Conservation (phyloP, 92 coral and sea anemone species). For the Porites lobata region DNA sequence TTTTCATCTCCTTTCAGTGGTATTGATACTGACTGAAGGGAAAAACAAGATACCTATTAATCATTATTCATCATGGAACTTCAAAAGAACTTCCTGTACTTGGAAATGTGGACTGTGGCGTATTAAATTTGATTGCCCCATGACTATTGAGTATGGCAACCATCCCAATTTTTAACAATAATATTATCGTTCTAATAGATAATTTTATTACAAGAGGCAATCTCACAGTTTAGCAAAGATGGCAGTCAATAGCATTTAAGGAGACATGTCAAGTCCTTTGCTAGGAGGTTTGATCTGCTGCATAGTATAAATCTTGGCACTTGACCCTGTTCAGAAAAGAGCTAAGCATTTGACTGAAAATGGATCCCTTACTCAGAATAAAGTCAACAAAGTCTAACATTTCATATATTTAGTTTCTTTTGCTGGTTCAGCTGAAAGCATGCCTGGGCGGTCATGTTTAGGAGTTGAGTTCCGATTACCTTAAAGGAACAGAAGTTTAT, state of each 20-base stretch:
- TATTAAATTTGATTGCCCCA: too few species aligned
- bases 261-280: neutral
- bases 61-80: neutral
- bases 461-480: too few species aligned
- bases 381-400: neutral
- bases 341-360: neutral
- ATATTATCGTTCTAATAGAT: too few species aligned
- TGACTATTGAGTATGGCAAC: too few species aligned
- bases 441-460: neutral
- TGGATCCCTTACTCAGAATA: neutral
- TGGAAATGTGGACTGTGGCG: too few species aligned
- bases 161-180: too few species aligned
- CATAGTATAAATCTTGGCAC: neutral
- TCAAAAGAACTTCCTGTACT: neutral
- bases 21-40: conserved; percentile 71
- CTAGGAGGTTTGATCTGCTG: neutral
- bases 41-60: neutral
- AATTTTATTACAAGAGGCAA: too few species aligned
- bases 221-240: too few species aligned
- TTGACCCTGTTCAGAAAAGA: neutral
- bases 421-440: neutral
- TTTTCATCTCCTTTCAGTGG: conserved; percentile 69
- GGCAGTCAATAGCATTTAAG: neutral
- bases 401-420: too few species aligned
- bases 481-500: too few species aligned